Evolutionary conservation across 2,113 vertebrate species (phyloP), one percentile per base, ranked within the genome.

Genomic region (Helogale parvula): DNA sequence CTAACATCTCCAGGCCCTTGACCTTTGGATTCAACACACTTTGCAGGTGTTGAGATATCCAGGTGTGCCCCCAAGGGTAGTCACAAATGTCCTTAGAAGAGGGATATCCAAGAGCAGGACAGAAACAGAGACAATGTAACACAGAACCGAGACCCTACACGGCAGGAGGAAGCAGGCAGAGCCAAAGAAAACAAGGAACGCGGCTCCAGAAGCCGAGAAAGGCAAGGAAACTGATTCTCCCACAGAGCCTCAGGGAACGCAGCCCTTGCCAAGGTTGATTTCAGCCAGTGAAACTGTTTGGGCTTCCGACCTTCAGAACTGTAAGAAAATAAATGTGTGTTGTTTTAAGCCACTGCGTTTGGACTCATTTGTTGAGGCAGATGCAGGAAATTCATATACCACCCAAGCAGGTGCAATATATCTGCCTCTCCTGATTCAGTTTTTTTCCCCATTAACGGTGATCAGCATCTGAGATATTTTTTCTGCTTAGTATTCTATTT

Each of bases 111-210:
- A 27, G 41, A n/a, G 41, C 10, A 4, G n/a, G 50, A 60, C 45
- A 76, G 76, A 71, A 80, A 83, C 41, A 69, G 31, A 71, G 45
- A 11, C 82, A 33, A 27, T 1, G 38, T 33, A 21, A 47, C 35
- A 57, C 54, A 60, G 57, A 60, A 60, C 3, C 17, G 7, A 60
- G 57, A 8, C 15, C 0, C 29, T 57, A 3, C 0, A 0, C 79
- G 1, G 0, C 4, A 3, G 23, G 63, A 68, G 50, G 29, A 88
- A 47, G 15, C 41, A 9, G 9, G 21, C 33, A 7, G 33, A 68
- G 57, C 38, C 68, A 52, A 90, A 45, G 45, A 88, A 83, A 29
- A 63, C 47, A 60, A 93, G 50, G 76, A 82, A 92, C 50, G 76
- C 23, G 35, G 5, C 4, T 77, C 68, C 17, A 41, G 93, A 69